phyloP scores from a whole-genome alignment of 2,113 vertebrate genomes.

The Cricetomys ansorgei region DNA sequence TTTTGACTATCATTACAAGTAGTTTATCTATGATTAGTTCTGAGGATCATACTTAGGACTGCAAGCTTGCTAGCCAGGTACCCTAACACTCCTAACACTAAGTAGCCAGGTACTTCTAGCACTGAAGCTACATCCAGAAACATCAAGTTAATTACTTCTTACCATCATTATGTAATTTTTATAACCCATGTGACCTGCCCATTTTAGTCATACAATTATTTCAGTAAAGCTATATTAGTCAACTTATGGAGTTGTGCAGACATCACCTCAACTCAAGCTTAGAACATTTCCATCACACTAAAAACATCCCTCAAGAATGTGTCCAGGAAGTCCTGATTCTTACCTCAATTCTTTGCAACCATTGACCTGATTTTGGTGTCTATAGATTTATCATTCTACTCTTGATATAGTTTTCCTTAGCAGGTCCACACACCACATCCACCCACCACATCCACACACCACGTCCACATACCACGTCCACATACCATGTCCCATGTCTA shows the following conservation, averaged over 20 bases:
- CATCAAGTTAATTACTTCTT: background rate
- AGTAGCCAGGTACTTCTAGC: background rate
- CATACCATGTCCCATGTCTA: too few species aligned
- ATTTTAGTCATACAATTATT: background rate
- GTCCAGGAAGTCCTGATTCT: background rate
- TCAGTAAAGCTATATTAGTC: background rate
- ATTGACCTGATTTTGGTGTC: background rate
- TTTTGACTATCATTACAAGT: background rate
- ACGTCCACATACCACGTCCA: accelerated
- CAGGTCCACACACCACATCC: too few species aligned
- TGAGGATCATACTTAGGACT: too few species aligned
- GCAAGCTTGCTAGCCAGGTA: background rate
- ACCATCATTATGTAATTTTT: background rate
- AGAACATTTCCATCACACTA: background rate
- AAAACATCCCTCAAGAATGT: background rate
- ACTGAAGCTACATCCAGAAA: background rate
- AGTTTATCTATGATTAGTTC: background rate
- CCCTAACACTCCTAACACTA: too few species aligned
- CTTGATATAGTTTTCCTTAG: background rate
- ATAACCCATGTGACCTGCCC: background rate
- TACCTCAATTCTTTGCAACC: background rate
- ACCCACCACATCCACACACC: too few species aligned
- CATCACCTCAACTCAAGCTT: background rate
- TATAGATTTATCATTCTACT: background rate
- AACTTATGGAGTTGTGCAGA: background rate